These are phyloP conservation scores for Torymus aiolomorphi DNA, from an alignment of 2,888 invertebrate species.

Conservation along the genomic window DNA sequence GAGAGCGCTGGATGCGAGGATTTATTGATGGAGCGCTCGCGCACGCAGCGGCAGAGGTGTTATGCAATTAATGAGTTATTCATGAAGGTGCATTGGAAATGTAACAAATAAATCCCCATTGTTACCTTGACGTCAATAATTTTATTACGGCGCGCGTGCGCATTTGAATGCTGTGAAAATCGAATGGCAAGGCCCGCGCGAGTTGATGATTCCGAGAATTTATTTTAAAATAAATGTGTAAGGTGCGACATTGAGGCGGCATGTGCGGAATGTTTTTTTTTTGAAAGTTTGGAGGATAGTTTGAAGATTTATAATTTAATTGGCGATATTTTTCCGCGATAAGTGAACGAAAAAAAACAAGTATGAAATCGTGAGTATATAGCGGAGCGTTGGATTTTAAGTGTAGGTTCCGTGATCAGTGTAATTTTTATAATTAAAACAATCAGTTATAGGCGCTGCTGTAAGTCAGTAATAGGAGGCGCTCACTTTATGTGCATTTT, in stretches of 20 bases:
- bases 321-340: background rate
- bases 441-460: constrained; percentile 9
- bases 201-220: too few relatives aligned
- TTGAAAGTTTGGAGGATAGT: too few relatives aligned
- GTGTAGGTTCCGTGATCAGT: background rate
- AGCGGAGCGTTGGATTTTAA: background rate
- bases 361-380: background rate
- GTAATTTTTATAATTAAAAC: constrained; percentile 26
- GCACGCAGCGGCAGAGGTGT: background rate
- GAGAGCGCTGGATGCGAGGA: too few relatives aligned
- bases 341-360: background rate
- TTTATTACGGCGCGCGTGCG: background rate
- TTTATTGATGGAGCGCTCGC: too few relatives aligned
- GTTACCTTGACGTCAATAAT: constrained; percentile 38
- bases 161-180: background rate
- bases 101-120: constrained; percentile 47
- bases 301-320: constrained; percentile 19
- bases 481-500: background rate
- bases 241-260: too few relatives aligned
- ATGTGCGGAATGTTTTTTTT: too few relatives aligned
- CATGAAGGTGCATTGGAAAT: constrained; percentile 31
- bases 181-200: too few relatives aligned
- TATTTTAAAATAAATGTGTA: too few relatives aligned
- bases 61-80: constrained; percentile 48
- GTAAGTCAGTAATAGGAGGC: background rate